A percentile compares a stretch with the other conserved stretches of the same genome.
These are phyloP conservation scores for Solenopsis fugax DNA, from an alignment of 1,140 invertebrate species.

Conservation along the genomic window DNA sequence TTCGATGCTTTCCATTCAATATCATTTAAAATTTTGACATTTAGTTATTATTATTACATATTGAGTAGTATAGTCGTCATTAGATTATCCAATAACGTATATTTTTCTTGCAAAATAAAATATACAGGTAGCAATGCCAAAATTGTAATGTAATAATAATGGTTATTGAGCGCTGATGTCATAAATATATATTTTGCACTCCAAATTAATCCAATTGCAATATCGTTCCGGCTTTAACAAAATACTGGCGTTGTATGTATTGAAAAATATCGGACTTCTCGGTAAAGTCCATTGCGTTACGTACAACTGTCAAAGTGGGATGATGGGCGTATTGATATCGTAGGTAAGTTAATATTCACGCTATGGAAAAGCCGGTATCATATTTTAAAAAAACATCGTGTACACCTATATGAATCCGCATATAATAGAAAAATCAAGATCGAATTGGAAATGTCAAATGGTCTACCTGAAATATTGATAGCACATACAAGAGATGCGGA, in stretches of 20 bases:
- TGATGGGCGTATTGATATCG: constrained; percentile 13
- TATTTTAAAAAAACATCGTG: constrained; percentile 22
- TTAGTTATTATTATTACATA: neutral
- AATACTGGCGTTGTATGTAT: neutral
- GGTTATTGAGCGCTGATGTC: neutral
- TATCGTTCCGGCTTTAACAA: neutral
- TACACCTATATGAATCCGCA: neutral
- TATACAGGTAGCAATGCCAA: neutral
- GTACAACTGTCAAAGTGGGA: constrained; percentile 26
- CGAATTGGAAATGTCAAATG: constrained; percentile 23
- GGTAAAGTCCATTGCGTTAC: constrained; percentile 30
- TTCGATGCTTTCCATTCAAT: neutral
- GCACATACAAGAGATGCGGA: neutral
- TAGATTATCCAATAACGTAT: neutral
- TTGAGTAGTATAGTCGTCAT: neutral
- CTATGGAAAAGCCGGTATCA: constrained; percentile 22
- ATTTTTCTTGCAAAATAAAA: neutral
- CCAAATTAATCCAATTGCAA: constrained; percentile 16
- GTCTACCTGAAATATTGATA: constrained; percentile 5
- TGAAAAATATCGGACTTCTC: neutral
- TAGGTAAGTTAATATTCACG: constrained; percentile 49
- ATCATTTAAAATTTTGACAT: neutral
- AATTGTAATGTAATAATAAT: constrained; percentile 2
- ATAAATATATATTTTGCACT: neutral
- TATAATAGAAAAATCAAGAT: constrained; percentile 15